These are phyloP conservation scores for Drosophila fuyamai DNA, from an alignment of 1,140 invertebrate genomes.

Conservation along the genomic window DNA sequence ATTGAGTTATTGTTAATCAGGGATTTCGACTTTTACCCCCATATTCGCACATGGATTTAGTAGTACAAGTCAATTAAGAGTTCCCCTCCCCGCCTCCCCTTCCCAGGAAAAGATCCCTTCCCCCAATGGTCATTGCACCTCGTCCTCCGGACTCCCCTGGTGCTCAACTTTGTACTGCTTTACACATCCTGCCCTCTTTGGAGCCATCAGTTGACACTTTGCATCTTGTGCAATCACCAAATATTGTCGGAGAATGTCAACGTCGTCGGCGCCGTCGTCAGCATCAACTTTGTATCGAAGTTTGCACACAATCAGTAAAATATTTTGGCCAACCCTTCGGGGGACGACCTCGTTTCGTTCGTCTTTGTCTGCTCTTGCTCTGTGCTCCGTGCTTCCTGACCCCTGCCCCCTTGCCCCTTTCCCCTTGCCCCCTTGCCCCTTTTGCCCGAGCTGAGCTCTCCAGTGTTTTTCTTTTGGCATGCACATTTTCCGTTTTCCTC, in stretches of 20 bases:
- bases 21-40: too few relatives aligned
- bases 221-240: constrained; percentile 83
- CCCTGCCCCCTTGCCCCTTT: background rate
- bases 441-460: constrained; percentile 17
- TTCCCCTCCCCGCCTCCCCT: background rate
- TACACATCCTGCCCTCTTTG: constrained; percentile 22
- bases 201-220: constrained; percentile 75
- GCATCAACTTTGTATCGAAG: constrained; percentile 81
- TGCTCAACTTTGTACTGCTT: constrained; percentile 24
- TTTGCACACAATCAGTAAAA: constrained; percentile 84
- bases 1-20: too few relatives aligned
- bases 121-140: constrained; percentile 28
- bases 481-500: constrained; percentile 73
- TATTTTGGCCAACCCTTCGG: constrained; percentile 80
- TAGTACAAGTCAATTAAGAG: constrained; percentile 11
- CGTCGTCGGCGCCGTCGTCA: constrained; percentile 43
- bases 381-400: constrained; percentile 33
- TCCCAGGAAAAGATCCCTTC: constrained; percentile 2
- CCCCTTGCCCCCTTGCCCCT: too few relatives aligned
- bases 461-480: constrained; percentile 75
- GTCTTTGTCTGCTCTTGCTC: constrained; percentile 70
- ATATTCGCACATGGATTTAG: too few relatives aligned
- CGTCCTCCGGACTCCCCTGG: background rate
- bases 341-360: constrained; percentile 77
- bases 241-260: constrained; percentile 79